Evolutionary conservation across 2,113 vertebrate genomes (phyloP).

Genomic region (Calyptomena viridis): DNA sequence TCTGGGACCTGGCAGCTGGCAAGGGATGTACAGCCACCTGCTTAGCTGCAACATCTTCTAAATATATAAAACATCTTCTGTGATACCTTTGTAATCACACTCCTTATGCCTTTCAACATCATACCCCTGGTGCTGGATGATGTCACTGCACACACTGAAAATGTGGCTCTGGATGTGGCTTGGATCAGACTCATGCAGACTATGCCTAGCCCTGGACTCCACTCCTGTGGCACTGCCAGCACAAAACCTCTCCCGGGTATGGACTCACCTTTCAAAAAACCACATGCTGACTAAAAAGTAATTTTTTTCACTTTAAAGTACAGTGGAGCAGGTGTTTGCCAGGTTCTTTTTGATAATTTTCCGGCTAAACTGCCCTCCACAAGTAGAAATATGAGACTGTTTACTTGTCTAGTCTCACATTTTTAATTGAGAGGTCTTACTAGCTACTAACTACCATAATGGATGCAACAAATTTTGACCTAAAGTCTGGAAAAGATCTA

Average conservation of each 20-base stretch:
- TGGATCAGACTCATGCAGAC: neutral
- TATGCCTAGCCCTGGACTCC: neutral
- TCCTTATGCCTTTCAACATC: neutral
- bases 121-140: neutral
- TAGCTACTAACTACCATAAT: neutral
- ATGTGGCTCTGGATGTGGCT: neutral
- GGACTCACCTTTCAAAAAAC: neutral
- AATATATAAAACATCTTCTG: neutral
- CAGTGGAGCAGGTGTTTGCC: neutral
- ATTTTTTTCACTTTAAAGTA: neutral
- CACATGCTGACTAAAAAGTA: neutral
- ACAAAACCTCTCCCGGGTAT: neutral
- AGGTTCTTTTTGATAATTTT: neutral
- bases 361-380: neutral
- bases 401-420: neutral
- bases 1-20: neutral
- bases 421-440: neutral
- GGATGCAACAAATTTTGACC: neutral
- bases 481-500: neutral
- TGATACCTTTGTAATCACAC: neutral
- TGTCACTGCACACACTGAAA: accelerated
- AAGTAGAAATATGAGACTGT: neutral
- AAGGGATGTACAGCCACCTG: neutral
- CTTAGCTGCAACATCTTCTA: neutral
- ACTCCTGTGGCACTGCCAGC: neutral